Base-by-base conservation (phyloP, 2,797 vertebrate species). In the Monodelphis domestica region DNA sequence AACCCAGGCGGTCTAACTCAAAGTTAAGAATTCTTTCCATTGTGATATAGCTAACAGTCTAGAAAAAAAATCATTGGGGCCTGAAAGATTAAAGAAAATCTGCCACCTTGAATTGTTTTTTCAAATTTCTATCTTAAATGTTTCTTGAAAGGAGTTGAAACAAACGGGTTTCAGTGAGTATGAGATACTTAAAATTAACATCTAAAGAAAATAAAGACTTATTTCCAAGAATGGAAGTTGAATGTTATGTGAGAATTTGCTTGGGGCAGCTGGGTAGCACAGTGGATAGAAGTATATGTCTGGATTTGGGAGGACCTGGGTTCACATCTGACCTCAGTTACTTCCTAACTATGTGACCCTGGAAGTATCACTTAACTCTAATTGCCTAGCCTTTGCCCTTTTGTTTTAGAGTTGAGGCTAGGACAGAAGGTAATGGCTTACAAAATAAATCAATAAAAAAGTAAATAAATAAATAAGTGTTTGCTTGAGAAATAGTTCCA, bases 201-300 rank as follows among this genome's bases (percentile, higher is more conserved):
- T 87, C 50, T 50, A 92, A 70, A 90, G 57, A 97, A 96, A 97
- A 92, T 45, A 10, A 50, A 21, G 24, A 84, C n/a, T 38, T 28
- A 26, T 50, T 84, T 84, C 70, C 38, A 84, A 84, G 70, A 21
- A 26, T 12, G 10, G 12, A 84, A 84, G 38, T 45, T 84, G 70
- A 84, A 84, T 3, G 9, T 26, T 84, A 50, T 84, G 50, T 50
- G 70, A 84, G 12, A 50, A 50, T 84, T 84, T 84, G 38, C n/a
- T n/a, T n/a, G n/a, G n/a, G n/a, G n/a, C n/a, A n/a, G n/a, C n/a
- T n/a, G n/a, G n/a, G n/a, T n/a, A n/a, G n/a, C n/a, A n/a, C n/a
- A n/a, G n/a, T n/a, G n/a, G n/a, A n/a, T n/a, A n/a, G n/a, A n/a
- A n/a, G n/a, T n/a, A n/a, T n/a, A n/a, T n/a, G n/a, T n/a, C n/a